Evolutionary conservation across 2,888 invertebrate genomes (phyloP), one percentile per base, ranked within the genome.

Genomic region (Cacoxenus indagator): DNA sequence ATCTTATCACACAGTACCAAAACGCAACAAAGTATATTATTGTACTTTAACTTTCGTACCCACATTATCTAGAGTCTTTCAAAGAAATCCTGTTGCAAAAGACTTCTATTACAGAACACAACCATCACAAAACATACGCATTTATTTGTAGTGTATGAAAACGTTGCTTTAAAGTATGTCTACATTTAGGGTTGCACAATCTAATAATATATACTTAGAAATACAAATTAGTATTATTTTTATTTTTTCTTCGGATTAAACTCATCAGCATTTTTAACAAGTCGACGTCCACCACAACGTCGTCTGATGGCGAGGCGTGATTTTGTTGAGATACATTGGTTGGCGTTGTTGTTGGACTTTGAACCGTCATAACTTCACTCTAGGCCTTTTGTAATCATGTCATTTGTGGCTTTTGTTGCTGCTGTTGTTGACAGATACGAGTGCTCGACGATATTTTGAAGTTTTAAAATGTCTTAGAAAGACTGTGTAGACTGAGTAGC

Each of bases 111-210:
- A n/a, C n/a, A n/a, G n/a, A n/a, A n/a, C n/a, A n/a, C n/a, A n/a
- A n/a, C n/a, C n/a, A n/a, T n/a, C n/a, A n/a, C n/a, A n/a, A n/a
- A n/a, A n/a, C n/a, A n/a, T n/a, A n/a, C n/a, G n/a, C n/a, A n/a
- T n/a, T n/a, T n/a, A n/a, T n/a, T n/a, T n/a, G n/a, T n/a, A n/a
- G n/a, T n/a, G n/a, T n/a, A n/a, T n/a, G n/a, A n/a, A n/a, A 37
- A 37, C 9, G 37, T 37, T 22, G 17, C 19, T 22, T 19, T 22
- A 14, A 37, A 14, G 5, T 51, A 19, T 51, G 22, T 51, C 22
- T 51, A 31, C 59, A 31, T 59, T 59, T 59, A 17, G 31, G 31
- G 59, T 59, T 59, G 17, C 31, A 51, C 51, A 51, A 51, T 51
- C 51, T 43, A 43, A 43, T n/a, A n/a, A 37, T 37, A 8, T 22